Base-by-base conservation (phyloP, 2,113 vertebrate genomes). In the Nanorana parkeri region DNA sequence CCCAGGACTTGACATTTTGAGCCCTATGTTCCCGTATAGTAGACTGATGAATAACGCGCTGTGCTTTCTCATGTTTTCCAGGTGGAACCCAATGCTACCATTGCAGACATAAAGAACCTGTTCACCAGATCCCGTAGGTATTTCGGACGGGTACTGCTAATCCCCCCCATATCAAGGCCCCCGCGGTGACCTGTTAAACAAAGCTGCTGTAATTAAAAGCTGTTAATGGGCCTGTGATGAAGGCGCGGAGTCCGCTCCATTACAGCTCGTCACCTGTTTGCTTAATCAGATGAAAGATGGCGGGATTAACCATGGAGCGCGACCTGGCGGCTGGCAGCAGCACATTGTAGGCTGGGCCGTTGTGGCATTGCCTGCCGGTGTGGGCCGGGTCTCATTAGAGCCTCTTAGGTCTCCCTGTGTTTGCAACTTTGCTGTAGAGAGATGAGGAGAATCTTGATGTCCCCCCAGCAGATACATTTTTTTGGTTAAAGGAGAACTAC, bases 51-150 rank as follows among this genome's bases (percentile, higher is more conserved):
- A n/a, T 61, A 13, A 21, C 21, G 17, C 32, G 17, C 32, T 29
- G 23, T 10, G 16, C 24, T 65, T 56, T 58, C 0, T 7, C 41
- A 72, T 88, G 81, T 61, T 74, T 87, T 87, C 28, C 85, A 98
- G 97, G 96, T 98, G 81, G 96, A 97, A 88, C 96, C 97, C 78
- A 94, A 96, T 87, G 96, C 96, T 83, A 98, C 96, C 2, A 91
- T 98, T 1, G 95, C 95, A 0, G 97, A 98, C 84, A 97, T 98
- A 89, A 97, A 98, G 92, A 96, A 89, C 5, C 95, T 98, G 91
- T 98, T 98, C 91, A 95, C 94, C 87, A 96, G 94, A 90, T 92
- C 88, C 74, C 95, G 96, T 98, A 90, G 92, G 96, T 95, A 83
- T 73, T 8, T 21, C 58, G 51, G 51, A 32, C 19, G 41, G 16